Evolutionary conservation across 2,888 invertebrate genomes (phyloP), one percentile per base, ranked within the genome.

Genomic region (Agriopis leucophaearia): DNA sequence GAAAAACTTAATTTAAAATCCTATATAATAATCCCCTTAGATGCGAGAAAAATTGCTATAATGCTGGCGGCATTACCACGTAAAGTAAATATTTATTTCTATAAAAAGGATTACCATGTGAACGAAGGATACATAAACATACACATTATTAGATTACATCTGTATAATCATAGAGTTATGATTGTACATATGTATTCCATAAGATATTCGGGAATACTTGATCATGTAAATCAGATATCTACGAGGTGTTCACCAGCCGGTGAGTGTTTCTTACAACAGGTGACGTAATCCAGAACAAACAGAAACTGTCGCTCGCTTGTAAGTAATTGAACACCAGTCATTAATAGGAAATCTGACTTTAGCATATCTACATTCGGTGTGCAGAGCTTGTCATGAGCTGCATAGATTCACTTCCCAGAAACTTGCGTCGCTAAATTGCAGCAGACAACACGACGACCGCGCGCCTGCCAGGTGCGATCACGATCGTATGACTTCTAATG

Each of bases 301-400:
- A 44, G 38, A 44, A 48, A 40, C 27, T 42, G 48, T 63, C 38
- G 38, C 42, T 45, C 8, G 15, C 40, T 18, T 58, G 47, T 42
- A 67, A 59, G 87, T 88, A 88, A 90, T 86, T 78, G 76, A 82
- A 90, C 80, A 87, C 85, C 80, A 76, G 81, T 77, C 81, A 81
- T 83, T 87, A 83, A 85, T 83, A 81, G 83, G 86, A 88, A 88
- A 82, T 81, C 83, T 88, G 83, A 80, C 83, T 85, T 86, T 89
- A 81, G 80, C 87, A 87, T 88, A 85, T 81, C 84, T 85, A 84
- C 87, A 88, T 88, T 87, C 79, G 77, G 77, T 81, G 81, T 81
- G 81, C 83, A 82, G 78, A 79, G 78, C 84, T 80, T 81, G 78
- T 81, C 82, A 81, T 81, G 80, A 76, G 76, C 76, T 81, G 83